phyloP scores from a whole-genome alignment of 2,888 invertebrate genomes.

The Xanthia togata region DNA sequence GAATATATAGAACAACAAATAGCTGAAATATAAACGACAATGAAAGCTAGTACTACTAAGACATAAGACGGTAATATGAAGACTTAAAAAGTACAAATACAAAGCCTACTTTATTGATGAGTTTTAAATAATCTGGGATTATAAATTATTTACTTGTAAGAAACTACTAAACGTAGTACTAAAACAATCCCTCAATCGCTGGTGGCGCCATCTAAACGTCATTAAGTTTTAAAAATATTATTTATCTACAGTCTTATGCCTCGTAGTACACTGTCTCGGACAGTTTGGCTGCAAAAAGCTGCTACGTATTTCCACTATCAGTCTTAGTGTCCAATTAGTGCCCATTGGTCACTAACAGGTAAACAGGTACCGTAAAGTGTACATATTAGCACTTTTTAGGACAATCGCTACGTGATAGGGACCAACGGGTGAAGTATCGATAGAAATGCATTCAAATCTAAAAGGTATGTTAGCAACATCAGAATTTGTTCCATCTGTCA shows the following conservation, averaged over 20 bases:
- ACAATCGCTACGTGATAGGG: constrained; percentile 26
- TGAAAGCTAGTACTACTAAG: constrained; percentile 46
- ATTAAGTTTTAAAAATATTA: constrained; percentile 7
- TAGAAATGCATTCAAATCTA: constrained; percentile 64
- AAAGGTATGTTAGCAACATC: constrained; percentile 47
- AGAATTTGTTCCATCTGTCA: constrained; percentile 38
- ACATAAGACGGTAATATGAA: constrained; percentile 43
- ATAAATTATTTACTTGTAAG: neutral
- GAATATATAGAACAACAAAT: constrained; percentile 44
- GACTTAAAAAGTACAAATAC: neutral
- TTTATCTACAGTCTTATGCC: constrained; percentile 41
- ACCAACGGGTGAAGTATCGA: constrained; percentile 50
- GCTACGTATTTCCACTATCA: constrained; percentile 72
- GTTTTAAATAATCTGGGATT: neutral
- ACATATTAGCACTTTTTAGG: constrained; percentile 31
- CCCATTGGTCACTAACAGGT: constrained; percentile 45
- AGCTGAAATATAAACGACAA: constrained; percentile 32
- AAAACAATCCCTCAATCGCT: constrained; percentile 2
- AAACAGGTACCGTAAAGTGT: constrained; percentile 42
- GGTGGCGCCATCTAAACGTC: constrained; percentile 26
- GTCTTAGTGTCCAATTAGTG: constrained; percentile 72
- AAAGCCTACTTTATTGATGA: neutral
- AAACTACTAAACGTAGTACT: neutral
- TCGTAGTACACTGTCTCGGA: constrained; percentile 52
- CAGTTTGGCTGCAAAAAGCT: constrained; percentile 64